Conservation (phyloP, 2,888 invertebrate species). For the Netelia fuscicornis region DNA sequence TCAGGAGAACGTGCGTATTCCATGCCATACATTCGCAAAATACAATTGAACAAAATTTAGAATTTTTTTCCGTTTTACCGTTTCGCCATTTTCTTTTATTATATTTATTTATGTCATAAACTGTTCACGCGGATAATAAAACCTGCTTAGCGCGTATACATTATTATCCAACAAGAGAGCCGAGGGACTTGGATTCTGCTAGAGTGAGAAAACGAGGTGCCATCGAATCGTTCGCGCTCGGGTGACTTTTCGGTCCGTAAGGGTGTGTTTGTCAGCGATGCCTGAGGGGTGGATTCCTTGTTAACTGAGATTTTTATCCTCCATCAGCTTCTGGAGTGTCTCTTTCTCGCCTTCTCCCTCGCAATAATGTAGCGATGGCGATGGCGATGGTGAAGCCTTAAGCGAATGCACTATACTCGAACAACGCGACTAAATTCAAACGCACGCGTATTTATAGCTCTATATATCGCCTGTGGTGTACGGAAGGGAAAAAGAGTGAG, state of each 20-base stretch:
- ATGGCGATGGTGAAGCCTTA: constrained; percentile 30
- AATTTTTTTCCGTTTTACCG: too few relatives aligned
- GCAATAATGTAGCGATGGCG: constrained; percentile 50
- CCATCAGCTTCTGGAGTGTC: constrained; percentile 29
- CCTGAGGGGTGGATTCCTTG: constrained; percentile 67
- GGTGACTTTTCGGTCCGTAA: constrained; percentile 60
- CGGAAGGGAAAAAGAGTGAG: constrained; percentile 2
- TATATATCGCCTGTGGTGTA: background rate
- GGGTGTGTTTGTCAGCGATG: constrained; percentile 52
- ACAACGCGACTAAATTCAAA: background rate
- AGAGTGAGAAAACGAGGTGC: constrained; percentile 59
- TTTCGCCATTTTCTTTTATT: too few relatives aligned
- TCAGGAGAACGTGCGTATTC: too few relatives aligned
- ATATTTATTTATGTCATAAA: too few relatives aligned
- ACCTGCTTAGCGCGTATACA: background rate
- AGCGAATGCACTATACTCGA: constrained; percentile 28
- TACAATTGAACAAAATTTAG: too few relatives aligned
- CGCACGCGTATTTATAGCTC: constrained; percentile 12
- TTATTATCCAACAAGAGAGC: background rate
- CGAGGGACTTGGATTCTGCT: constrained; percentile 5
- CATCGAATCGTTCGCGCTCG: constrained; percentile 59
- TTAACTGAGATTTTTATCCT: constrained; percentile 67
- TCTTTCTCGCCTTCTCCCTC: background rate
- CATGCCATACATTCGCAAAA: too few relatives aligned
- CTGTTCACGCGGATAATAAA: too few relatives aligned